Evolutionary conservation across 2,888 invertebrate genomes (phyloP).

Genomic region (Ennomos erosarius): DNA sequence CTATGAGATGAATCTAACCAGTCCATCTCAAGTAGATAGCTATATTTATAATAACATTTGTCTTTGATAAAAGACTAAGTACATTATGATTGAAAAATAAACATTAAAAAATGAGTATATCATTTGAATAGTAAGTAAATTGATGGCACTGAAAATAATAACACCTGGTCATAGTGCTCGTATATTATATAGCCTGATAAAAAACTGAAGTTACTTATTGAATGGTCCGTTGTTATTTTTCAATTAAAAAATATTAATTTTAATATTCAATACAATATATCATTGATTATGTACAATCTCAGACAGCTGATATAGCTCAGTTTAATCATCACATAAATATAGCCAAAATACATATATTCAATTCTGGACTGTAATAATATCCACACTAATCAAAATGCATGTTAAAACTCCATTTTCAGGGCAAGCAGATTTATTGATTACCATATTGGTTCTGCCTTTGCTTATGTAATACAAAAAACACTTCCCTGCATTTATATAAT

Average conservation of each 20-base stretch:
- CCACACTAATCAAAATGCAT: too few relatives aligned
- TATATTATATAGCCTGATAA: conserved; percentile 21
- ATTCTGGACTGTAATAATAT: too few relatives aligned
- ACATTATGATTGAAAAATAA: conserved; percentile 38
- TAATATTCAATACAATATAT: too few relatives aligned
- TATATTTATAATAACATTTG: conserved; percentile 34
- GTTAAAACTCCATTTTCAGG: too few relatives aligned
- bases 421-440: background rate
- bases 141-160: conserved; percentile 44
- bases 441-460: background rate
- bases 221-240: too few relatives aligned
- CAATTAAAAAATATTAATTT: too few relatives aligned
- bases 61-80: conserved; percentile 28
- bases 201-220: too few relatives aligned
- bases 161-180: conserved; percentile 20
- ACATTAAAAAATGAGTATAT: conserved; percentile 44
- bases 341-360: too few relatives aligned
- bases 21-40: conserved; percentile 36
- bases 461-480: background rate
- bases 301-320: too few relatives aligned
- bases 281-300: too few relatives aligned
- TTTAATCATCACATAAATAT: too few relatives aligned
- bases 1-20: conserved; percentile 34
- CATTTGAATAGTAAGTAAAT: conserved; percentile 37
- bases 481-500: conserved; percentile 10